Evolutionary conservation across 2,113 vertebrate species (phyloP).

Genomic region (Nycticebus coucang): DNA sequence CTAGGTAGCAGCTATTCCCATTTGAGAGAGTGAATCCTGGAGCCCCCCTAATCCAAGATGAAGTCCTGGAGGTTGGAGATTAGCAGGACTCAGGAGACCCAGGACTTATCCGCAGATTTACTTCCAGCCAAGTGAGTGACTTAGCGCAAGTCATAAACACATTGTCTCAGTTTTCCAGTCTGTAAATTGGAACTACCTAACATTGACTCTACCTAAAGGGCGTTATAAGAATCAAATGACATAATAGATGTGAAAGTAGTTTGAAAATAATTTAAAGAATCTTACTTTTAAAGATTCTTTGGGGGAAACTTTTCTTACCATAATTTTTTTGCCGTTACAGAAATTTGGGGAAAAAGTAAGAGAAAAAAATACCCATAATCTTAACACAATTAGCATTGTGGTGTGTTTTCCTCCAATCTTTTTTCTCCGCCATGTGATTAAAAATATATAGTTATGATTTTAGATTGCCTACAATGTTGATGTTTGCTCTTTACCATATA

Average conservation of each 20-base stretch:
- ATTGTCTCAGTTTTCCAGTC: neutral
- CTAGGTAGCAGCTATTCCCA: neutral
- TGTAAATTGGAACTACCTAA: neutral
- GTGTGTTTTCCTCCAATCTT: neutral
- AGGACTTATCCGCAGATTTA: neutral
- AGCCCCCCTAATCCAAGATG: neutral
- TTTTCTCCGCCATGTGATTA: neutral
- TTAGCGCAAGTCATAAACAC: neutral
- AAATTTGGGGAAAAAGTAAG: slow-evolving; percentile 23
- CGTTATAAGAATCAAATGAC: neutral
- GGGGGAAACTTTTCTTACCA: neutral
- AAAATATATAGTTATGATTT: neutral
- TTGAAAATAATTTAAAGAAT: slow-evolving; percentile 22
- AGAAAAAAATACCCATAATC: neutral
- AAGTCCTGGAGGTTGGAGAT: neutral
- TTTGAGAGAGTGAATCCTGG: neutral
- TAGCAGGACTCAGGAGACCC: neutral
- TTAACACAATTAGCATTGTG: neutral
- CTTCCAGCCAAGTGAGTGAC: neutral
- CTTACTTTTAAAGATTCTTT: neutral
- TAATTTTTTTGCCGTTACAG: neutral
- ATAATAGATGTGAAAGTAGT: neutral
- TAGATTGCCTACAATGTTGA: neutral
- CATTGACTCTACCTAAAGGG: neutral
- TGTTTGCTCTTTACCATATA: slow-evolving; percentile 14